Evolutionary conservation across 2,797 vertebrate genomes (phyloP), one percentile per base, ranked within the genome.

Genomic region (Tinamus major): DNA sequence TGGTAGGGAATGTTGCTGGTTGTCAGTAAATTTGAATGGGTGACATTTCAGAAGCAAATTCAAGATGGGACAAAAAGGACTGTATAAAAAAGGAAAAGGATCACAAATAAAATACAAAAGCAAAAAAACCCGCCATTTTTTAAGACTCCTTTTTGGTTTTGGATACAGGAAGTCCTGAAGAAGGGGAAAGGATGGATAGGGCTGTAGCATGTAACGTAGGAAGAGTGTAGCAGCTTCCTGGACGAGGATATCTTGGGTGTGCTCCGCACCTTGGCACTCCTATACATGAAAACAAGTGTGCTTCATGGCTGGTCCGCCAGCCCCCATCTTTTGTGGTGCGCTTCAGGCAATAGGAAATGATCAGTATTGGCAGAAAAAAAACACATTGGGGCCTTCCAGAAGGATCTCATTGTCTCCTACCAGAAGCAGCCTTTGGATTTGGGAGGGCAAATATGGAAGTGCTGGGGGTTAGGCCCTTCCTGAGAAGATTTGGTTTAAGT

Each of bases 21-120:
- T 63, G 12, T 41, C 85, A 37, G 56, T 41, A 71, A 26, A 5
- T 62, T 80, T 85, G 41, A 89, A 80, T 41, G 87, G 10, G 26
- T 78, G 35, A 90, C 37, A 75, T 75, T 92, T 85, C 41, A 46
- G 49, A 87, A 83, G 9, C 20, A 69, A 87, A 58, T 44, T 26
- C 53, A 56, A 90, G 23, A 72, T 58, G 11, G 13, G 7, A 49
- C 10, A 2, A 42, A 29, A 89, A 63, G 8, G 15, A 42, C 46
- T 75, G 18, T 39, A 46, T 1, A 31, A 29, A 56, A 67, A 46
- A 61, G 8, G 3, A 15, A 46, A 53, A 6, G 6, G 12, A 13
- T 39, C 17, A 39, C 53, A 53, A 26, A 53, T 29, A 31, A 29
- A 14, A 18, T 35, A 26, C 16, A 29, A 31, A 31, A 27, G 21